phyloP scores from a whole-genome alignment of 2,888 invertebrate genomes.

The Gymnocheta viridis region DNA sequence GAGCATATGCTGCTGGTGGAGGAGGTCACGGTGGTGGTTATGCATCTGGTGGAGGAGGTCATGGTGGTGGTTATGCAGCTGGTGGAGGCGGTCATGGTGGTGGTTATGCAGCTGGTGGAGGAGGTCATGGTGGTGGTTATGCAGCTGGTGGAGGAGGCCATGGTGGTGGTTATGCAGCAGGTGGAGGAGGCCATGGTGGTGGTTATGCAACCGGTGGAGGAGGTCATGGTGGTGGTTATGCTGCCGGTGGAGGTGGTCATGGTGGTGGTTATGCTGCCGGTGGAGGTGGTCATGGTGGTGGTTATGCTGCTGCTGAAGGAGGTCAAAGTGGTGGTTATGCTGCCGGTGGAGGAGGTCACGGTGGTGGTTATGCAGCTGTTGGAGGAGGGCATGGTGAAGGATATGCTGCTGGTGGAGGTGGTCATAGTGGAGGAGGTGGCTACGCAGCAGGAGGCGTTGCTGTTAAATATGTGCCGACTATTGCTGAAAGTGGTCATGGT shows the following conservation, averaged over 20 bases:
- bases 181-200: neutral
- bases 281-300: neutral
- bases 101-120: neutral
- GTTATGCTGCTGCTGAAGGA: neutral
- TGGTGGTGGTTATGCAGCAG: neutral
- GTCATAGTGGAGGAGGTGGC: conserved; percentile 5
- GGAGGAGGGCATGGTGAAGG: conserved; percentile 10
- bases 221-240: neutral
- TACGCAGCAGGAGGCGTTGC: conserved; percentile 16
- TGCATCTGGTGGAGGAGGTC: conserved; percentile 10
- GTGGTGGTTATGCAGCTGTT: neutral
- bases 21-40: conserved; percentile 1
- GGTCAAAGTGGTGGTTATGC: neutral
- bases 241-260: neutral
- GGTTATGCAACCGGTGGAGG: conserved; percentile 11
- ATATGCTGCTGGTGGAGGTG: conserved; percentile 5
- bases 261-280: neutral
- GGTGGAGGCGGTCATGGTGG: neutral
- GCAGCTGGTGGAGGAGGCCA: conserved; percentile 4
- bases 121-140: neutral
- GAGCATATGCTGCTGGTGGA: neutral
- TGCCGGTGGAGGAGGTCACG: neutral
- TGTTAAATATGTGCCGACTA: neutral
- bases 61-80: neutral
- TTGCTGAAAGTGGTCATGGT: neutral